A percentile compares a stretch with the other conserved stretches of the same genome.
Conservation (phyloP, 2,797 vertebrate species). For the Hafferia zeledoni region DNA sequence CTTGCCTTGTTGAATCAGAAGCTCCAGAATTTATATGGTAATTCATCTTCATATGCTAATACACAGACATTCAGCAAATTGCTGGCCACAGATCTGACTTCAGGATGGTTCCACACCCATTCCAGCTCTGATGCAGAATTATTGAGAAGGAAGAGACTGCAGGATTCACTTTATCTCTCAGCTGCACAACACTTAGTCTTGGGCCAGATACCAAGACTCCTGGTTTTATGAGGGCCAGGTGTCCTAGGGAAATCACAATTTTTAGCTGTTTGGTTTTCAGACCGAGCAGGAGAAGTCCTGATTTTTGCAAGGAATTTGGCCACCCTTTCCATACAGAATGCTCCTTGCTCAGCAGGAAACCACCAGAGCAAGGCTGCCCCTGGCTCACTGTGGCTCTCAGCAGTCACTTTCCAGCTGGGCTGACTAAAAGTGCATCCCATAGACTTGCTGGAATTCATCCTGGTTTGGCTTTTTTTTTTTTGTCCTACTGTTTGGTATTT, state of each 20-base stretch:
- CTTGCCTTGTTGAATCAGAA: neutral
- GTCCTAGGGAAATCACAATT: neutral
- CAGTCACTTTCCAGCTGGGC: neutral
- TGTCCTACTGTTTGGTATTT: neutral
- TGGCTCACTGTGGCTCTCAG: neutral
- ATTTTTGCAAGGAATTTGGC: neutral
- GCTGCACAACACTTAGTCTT: neutral
- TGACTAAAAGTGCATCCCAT: neutral
- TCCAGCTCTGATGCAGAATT: neutral
- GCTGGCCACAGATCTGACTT: neutral
- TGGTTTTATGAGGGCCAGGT: neutral
- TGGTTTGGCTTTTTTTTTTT: rapidly evolving
- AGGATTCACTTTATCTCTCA: neutral
- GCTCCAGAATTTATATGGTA: neutral
- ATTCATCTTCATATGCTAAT: neutral
- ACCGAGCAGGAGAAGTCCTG: neutral
- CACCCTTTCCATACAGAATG: neutral
- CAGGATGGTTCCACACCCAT: neutral
- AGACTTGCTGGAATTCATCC: neutral
- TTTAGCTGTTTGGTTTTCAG: neutral
- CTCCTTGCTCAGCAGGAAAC: neutral
- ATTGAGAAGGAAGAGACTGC: neutral
- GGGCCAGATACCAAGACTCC: neutral
- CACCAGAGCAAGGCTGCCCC: neutral
- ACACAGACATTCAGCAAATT: neutral